A percentile compares a stretch with the other conserved stretches of the same genome.
These are phyloP conservation scores for human (Homo sapiens) DNA, from an alignment of 2,113 vertebrate genomes.

Conservation along the genomic window GRCh38 chr4:25570001-25570500, in stretches of 20 bases:
- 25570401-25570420: too few relatives aligned
- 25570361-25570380: background rate
- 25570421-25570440: too few relatives aligned
- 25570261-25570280: background rate
- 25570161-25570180: background rate
- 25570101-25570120: background rate
- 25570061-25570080: background rate
- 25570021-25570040: background rate
- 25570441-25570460: too few relatives aligned
- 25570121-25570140: background rate
- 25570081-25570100: background rate
- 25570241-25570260: background rate
- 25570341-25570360: background rate
- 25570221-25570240: background rate
- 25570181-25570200: background rate
- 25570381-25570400: too few relatives aligned
- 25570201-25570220: background rate
- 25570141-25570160: background rate
- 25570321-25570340: background rate
- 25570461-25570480: too few relatives aligned
- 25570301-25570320: rapidly evolving
- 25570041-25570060: background rate
- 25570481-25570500: too few relatives aligned
- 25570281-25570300: background rate
- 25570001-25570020: background rate